Evolutionary conservation across 1,140 invertebrate species (phyloP).

Genomic region (Zaprionus africanus): DNA sequence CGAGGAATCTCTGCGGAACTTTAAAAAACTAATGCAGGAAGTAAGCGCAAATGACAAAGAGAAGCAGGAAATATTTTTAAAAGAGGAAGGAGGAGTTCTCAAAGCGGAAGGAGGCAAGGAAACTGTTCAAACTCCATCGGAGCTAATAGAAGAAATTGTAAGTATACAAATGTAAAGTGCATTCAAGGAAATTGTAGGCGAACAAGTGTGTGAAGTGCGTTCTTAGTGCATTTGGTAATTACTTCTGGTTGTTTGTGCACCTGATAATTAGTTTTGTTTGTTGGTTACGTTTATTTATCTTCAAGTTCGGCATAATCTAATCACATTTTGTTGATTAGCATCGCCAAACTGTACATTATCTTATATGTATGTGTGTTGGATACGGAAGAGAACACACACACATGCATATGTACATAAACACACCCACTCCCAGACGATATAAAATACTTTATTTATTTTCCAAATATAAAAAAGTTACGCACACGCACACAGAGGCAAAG

Average conservation of each 20-base stretch:
- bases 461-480: slow-evolving; percentile 22
- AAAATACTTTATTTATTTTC: slow-evolving; percentile 27
- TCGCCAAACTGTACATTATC: slow-evolving; percentile 6
- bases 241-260: neutral
- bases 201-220: neutral
- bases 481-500: slow-evolving; percentile 2
- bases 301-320: slow-evolving; percentile 41
- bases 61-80: neutral
- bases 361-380: slow-evolving; percentile 18
- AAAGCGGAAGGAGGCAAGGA: slow-evolving; percentile 1
- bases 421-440: slow-evolving; percentile 2
- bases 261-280: slow-evolving; percentile 38
- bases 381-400: slow-evolving; percentile 34
- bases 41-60: slow-evolving; percentile 14
- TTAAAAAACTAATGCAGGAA: slow-evolving; percentile 53
- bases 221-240: neutral
- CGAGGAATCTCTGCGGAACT: slow-evolving; percentile 64
- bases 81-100: slow-evolving; percentile 14
- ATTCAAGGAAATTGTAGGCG: slow-evolving; percentile 59
- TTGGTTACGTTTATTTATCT: neutral
- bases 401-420: slow-evolving; percentile 6
- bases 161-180: slow-evolving; percentile 31
- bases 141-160: slow-evolving; percentile 58
- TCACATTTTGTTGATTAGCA: slow-evolving; percentile 31
- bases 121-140: slow-evolving; percentile 14